These are phyloP conservation scores for Sicus ferrugineus DNA, from an alignment of 2,888 invertebrate genomes.

Conservation along the genomic window DNA sequence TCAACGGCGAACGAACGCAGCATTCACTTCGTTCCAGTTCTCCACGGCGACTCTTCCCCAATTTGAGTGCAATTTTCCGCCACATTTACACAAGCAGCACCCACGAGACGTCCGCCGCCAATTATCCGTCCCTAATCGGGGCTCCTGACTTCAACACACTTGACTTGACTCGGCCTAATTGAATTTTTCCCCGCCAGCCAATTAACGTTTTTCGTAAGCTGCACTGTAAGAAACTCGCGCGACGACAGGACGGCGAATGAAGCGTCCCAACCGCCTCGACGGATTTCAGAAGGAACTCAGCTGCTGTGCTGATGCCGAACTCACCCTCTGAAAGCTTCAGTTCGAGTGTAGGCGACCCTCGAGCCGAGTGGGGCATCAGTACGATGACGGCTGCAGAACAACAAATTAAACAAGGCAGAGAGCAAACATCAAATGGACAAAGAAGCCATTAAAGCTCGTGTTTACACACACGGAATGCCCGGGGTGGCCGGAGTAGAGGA, in stretches of 20 bases:
- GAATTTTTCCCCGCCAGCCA: constrained; percentile 9
- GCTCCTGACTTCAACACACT: background rate
- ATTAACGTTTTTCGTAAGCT: constrained; percentile 9
- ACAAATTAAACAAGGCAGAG: constrained; percentile 25
- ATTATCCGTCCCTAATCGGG: background rate
- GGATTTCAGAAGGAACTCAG: no score
- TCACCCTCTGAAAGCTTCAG: background rate
- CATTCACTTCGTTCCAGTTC: no score
- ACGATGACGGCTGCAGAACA: background rate
- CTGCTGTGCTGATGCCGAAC: background rate
- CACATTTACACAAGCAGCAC: constrained; percentile 1
- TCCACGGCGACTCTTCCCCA: no score
- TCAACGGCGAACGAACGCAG: no score
- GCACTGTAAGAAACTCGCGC: background rate
- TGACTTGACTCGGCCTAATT: constrained; percentile 21
- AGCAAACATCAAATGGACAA: background rate
- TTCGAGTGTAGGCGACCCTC: background rate
- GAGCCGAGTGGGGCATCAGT: background rate
- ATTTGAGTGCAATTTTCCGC: no score
- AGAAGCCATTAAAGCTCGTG: background rate
- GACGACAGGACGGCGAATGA: background rate
- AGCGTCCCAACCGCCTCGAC: no score
- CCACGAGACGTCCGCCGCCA: constrained; percentile 6
- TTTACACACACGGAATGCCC: background rate
- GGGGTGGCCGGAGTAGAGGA: constrained; percentile 5